Percentiles rank a stretch among this genome's conserved stretches.
Evolutionary conservation across 2,113 vertebrate genomes (phyloP).

Genomic region (Scomber scombrus): DNA sequence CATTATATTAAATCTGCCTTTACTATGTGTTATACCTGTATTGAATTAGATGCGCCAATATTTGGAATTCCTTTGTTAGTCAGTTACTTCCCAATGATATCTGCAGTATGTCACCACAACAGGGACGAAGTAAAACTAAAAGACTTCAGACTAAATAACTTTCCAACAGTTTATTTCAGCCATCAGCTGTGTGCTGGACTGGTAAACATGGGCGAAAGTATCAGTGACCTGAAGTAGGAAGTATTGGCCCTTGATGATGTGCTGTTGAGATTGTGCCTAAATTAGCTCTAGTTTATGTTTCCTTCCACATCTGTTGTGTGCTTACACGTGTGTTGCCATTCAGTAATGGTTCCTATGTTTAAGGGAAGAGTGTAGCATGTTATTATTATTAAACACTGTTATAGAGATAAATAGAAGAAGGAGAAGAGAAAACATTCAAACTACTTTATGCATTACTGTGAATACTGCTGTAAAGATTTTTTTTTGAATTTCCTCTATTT

Average conservation of each 20-base stretch:
- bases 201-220: slow-evolving; percentile 15
- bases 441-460: background rate
- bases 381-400: too few relatives aligned
- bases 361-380: background rate
- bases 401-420: background rate
- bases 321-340: slow-evolving; percentile 14
- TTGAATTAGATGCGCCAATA: background rate
- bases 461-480: too few relatives aligned
- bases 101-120: background rate
- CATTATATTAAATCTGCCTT: background rate
- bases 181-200: background rate
- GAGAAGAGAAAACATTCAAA: background rate
- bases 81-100: background rate
- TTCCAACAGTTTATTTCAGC: slow-evolving; percentile 16
- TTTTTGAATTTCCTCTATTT: background rate
- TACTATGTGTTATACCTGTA: background rate
- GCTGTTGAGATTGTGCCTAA: slow-evolving; percentile 54
- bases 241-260: slow-evolving; percentile 37
- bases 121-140: background rate
- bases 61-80: background rate
- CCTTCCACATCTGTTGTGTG: slow-evolving; percentile 48
- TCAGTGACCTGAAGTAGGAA: slow-evolving; percentile 53
- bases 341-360: slow-evolving; percentile 34
- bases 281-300: slow-evolving; percentile 65
- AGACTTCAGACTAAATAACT: background rate